These are phyloP conservation scores for Pristionchus entomophagus DNA, from an alignment of 2,888 invertebrate genomes.

Conservation along the genomic window DNA sequence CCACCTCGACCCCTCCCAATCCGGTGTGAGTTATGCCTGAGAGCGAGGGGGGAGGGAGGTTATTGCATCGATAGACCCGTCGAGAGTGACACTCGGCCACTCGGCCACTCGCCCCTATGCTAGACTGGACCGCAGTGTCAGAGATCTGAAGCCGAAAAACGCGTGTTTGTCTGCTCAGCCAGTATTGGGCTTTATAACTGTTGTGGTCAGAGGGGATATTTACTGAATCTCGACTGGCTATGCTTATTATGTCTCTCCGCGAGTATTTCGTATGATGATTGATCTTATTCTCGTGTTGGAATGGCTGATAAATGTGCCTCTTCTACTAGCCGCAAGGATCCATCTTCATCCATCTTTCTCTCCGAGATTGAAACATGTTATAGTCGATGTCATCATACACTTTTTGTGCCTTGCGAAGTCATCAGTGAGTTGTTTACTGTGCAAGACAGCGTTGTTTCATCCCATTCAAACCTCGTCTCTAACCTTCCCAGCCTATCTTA, in stretches of 20 bases:
- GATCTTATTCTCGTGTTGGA: neutral
- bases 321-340: neutral
- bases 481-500: slow-evolving; percentile 24
- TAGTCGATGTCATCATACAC: slow-evolving; percentile 22
- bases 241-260: neutral
- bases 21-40: slow-evolving; percentile 35
- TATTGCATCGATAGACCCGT: slow-evolving; percentile 34
- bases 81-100: slow-evolving; percentile 22
- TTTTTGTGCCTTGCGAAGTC: neutral
- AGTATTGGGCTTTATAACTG: neutral
- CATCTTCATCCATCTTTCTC: slow-evolving; percentile 30
- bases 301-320: neutral
- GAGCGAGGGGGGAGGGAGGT: neutral
- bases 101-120: neutral
- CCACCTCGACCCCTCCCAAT: slow-evolving; percentile 32
- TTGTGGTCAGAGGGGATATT: neutral
- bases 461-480: neutral
- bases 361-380: neutral
- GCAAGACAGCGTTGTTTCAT: neutral
- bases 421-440: neutral
- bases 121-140: neutral
- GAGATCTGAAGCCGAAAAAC: neutral
- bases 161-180: neutral
- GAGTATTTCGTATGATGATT: neutral
- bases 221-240: neutral